phyloP scores from a whole-genome alignment of 2,113 vertebrate species.

The Chrysemys picta region DNA sequence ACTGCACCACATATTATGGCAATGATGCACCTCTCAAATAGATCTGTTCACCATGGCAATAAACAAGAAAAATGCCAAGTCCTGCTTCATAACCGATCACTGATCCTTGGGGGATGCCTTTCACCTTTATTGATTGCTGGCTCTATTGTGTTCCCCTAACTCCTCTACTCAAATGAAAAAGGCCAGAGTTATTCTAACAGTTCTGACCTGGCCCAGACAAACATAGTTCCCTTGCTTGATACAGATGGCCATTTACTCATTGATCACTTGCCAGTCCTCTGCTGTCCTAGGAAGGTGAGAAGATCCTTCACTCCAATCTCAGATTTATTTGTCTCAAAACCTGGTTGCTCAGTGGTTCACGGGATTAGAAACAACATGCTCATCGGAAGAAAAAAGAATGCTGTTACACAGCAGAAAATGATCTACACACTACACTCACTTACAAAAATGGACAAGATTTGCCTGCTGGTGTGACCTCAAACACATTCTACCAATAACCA shows the following conservation, averaged over 20 bases:
- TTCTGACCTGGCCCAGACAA: neutral
- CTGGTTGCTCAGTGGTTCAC: neutral
- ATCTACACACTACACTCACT: neutral
- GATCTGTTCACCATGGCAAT: neutral
- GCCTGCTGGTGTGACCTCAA: neutral
- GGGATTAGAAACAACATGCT: neutral
- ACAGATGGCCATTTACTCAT: neutral
- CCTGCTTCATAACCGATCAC: neutral
- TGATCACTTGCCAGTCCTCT: neutral
- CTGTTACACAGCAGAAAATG: neutral
- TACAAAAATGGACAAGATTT: neutral
- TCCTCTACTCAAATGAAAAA: neutral
- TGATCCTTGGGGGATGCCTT: neutral
- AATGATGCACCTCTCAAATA: neutral
- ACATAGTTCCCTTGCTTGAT: neutral
- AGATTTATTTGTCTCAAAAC: neutral
- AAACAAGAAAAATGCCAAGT: neutral
- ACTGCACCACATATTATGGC: neutral
- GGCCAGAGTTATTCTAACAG: neutral
- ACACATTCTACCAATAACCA: neutral
- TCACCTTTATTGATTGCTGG: neutral
- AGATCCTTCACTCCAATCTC: neutral
- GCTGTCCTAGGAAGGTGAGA: neutral
- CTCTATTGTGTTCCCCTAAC: neutral
- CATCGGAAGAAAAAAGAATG: neutral